Conservation (phyloP, 2,797 vertebrate genomes). For the Danio kyathit region DNA sequence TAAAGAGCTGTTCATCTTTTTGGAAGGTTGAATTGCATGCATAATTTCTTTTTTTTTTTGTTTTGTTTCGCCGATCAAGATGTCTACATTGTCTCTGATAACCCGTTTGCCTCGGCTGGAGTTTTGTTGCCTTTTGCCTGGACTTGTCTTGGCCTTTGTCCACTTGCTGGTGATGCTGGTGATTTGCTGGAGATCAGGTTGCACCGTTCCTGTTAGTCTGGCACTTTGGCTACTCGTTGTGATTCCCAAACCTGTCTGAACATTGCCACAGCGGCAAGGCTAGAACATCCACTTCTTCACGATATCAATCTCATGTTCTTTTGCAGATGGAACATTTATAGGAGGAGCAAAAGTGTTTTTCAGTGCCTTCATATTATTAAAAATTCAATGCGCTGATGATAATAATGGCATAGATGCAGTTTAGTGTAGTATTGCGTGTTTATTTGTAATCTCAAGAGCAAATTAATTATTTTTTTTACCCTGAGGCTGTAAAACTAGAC, state of each 20-base stretch:
- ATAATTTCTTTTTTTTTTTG: not conserved
- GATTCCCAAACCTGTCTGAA: slow-evolving; percentile 19
- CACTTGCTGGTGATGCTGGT: slow-evolving; percentile 36
- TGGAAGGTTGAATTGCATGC: not conserved
- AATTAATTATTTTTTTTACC: too few species aligned
- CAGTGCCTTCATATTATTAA: not conserved
- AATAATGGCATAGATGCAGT: too few species aligned
- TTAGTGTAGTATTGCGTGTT: too few species aligned
- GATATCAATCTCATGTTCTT: not conserved
- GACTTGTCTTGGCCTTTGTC: slow-evolving; percentile 57
- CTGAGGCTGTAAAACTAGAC: too few species aligned
- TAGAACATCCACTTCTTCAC: not conserved
- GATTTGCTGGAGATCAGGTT: slow-evolving; percentile 48
- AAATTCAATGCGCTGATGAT: not conserved
- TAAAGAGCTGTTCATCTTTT: not conserved
- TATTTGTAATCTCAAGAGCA: too few species aligned
- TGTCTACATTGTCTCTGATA: slow-evolving; percentile 22
- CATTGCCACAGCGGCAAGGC: not conserved
- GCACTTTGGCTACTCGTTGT: not conserved
- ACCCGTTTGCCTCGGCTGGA: slow-evolving; percentile 19
- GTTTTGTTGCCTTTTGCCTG: slow-evolving; percentile 35
- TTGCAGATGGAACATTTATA: not conserved
- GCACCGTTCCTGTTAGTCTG: slow-evolving; percentile 39
- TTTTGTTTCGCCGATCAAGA: slow-evolving; percentile 17
- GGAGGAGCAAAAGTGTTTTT: not conserved